Conservation (phyloP, 2,797 vertebrate genomes). For the Oreortyx pictus region DNA sequence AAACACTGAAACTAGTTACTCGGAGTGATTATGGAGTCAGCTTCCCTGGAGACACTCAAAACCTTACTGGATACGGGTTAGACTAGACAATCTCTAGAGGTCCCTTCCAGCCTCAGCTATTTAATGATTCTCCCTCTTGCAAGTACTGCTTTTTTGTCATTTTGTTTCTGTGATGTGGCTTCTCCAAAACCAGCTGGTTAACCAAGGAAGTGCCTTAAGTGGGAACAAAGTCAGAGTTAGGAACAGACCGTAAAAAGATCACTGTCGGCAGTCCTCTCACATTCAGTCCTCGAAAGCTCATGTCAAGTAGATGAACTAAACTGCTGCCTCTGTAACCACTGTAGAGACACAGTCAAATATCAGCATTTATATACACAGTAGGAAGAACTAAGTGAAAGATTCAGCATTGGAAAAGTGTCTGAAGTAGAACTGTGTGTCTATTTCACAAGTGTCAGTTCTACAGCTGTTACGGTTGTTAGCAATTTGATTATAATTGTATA, state of each 20-base stretch:
- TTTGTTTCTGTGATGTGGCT: slow-evolving; percentile 61
- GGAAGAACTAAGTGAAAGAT: slow-evolving; percentile 61
- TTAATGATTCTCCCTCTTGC: neutral
- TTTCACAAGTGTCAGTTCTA: neutral
- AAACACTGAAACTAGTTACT: neutral
- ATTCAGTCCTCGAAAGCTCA: slow-evolving; percentile 61
- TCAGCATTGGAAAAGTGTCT: slow-evolving; percentile 65
- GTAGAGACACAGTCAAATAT: slow-evolving; percentile 45
- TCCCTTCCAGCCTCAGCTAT: neutral
- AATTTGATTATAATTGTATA: neutral
- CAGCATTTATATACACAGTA: slow-evolving; percentile 44
- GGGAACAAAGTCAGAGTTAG: slow-evolving; percentile 55
- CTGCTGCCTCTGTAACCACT: slow-evolving; percentile 38
- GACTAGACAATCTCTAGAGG: neutral
- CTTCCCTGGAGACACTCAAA: neutral
- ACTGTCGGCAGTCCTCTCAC: slow-evolving; percentile 43
- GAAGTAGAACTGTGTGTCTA: slow-evolving; percentile 51
- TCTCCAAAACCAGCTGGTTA: slow-evolving; percentile 64
- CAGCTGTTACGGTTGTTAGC: neutral
- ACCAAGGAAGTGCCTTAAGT: slow-evolving; percentile 54
- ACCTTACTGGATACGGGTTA: neutral
- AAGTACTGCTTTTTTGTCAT: neutral
- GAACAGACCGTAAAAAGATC: slow-evolving; percentile 53
- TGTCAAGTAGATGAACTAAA: slow-evolving; percentile 52
- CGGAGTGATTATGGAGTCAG: neutral